phyloP scores from a whole-genome alignment of 2,797 vertebrate genomes.

The Liparis tanakae region DNA sequence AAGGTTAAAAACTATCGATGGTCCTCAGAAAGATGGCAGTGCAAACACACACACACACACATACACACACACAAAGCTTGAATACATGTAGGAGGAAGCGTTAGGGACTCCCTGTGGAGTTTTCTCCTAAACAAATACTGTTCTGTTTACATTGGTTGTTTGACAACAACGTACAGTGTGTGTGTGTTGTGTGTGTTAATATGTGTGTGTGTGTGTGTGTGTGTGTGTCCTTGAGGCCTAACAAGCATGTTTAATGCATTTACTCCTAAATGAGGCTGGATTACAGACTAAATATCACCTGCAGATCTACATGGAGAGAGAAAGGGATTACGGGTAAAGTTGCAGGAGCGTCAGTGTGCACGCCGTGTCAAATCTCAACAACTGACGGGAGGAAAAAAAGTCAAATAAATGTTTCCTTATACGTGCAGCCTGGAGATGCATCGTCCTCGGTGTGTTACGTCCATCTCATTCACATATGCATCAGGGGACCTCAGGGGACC shows the following conservation, averaged over 20 bases:
- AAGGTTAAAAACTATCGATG: too few relatives aligned
- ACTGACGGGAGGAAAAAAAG: too few relatives aligned
- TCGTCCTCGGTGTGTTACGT: too few relatives aligned
- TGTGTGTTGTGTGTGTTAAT: background rate
- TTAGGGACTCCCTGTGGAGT: slow-evolving; percentile 9
- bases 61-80: background rate
- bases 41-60: too few relatives aligned
- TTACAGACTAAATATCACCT: background rate
- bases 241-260: slow-evolving; percentile 29
- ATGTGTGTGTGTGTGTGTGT: background rate
- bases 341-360: background rate
- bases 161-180: background rate
- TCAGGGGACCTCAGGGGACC: slow-evolving; percentile 24
- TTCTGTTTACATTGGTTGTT: slow-evolving; percentile 16
- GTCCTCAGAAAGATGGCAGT: too few relatives aligned
- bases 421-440: background rate
- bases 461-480: too few relatives aligned
- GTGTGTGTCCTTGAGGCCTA: background rate
- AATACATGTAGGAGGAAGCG: background rate
- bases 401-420: too few relatives aligned
- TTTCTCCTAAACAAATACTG: slow-evolving; percentile 17
- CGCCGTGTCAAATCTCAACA: too few relatives aligned
- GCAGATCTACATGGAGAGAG: background rate
- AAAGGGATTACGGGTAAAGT: background rate
- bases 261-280: slow-evolving; percentile 12